Conservation (phyloP, 1,140 invertebrate genomes). For the Cydia fagiglandana region DNA sequence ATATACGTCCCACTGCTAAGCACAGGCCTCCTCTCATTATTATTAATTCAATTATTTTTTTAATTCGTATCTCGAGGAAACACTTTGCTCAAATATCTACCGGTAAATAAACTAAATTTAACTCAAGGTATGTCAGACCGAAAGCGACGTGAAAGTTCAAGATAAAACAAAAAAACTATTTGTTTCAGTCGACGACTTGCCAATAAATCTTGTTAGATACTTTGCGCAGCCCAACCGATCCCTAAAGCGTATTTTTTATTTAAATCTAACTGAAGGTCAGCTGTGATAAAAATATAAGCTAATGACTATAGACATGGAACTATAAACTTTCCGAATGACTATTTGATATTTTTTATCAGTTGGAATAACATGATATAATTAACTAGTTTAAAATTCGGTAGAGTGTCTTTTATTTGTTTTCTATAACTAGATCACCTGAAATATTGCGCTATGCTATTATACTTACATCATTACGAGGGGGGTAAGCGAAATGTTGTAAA, state of each 20-base stretch:
- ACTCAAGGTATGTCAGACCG: conserved; percentile 1
- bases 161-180: conserved; percentile 39
- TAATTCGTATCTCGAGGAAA: too few relatives aligned
- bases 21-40: too few relatives aligned
- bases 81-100: neutral
- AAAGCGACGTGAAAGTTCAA: conserved; percentile 9
- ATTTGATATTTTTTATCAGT: neutral
- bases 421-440: too few relatives aligned
- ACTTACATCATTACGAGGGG: too few relatives aligned
- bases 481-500: too few relatives aligned
- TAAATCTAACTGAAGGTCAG: conserved; percentile 36
- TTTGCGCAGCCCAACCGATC: conserved; percentile 24
- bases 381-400: neutral
- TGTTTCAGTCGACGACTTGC: conserved; percentile 38
- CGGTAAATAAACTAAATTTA: neutral
- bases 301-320: conserved; percentile 50
- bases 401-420: too few relatives aligned
- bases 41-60: too few relatives aligned
- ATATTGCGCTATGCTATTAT: too few relatives aligned
- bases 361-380: neutral
- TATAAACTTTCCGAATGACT: neutral
- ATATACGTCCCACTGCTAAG: too few relatives aligned
- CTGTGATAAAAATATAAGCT: conserved; percentile 51
- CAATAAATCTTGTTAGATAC: conserved; percentile 42
- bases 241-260: conserved; percentile 36